Evolutionary conservation across 2,113 vertebrate genomes (phyloP), one percentile per base, ranked within the genome.

Genomic region (Micronycteris hirsuta): DNA sequence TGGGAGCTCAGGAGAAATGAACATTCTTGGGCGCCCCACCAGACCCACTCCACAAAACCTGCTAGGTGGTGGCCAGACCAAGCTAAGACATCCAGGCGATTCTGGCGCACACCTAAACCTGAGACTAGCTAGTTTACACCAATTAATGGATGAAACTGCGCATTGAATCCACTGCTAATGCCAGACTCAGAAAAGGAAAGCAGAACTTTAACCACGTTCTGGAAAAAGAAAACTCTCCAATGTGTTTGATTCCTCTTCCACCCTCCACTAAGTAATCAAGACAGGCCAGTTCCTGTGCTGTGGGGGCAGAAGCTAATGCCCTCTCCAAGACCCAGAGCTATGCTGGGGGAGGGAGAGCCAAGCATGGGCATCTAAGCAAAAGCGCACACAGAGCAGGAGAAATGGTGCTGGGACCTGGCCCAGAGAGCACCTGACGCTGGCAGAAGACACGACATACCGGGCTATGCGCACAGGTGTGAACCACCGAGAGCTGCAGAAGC

Each of bases 291-390:
- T 24, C 7, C 71, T n/a, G 1, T 22, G 11, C 24, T 15, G 22
- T 2, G 4, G 16, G 24, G 41, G 7, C 22, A 19, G 63, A 28
- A 17, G 43, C 52, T 15, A 6, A 80, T 8, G 17, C 4, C 19
- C n/a, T 31, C 17, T 2, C 61, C 61, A 15, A 17, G n/a, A 11
- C 54, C 17, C 9, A 7, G 43, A 41, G 12, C 56, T 22, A 22
- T 0, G 16, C 13, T 6, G 9, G n/a, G n/a, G 28, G 41, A 43
- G 33, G 20, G 10, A 20, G 31, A 33, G 70, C 31, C 2, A 0
- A 28, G 70, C 6, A 3, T 38, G 3, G 45, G 36, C 3, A 5
- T 43, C 36, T 0, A 20, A 33, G 14, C 13, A 1, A 31, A 38
- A 54, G 38, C 10, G 4, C 31, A 15, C 19, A 1, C 1, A 2